Evolutionary conservation across 2,113 vertebrate species (phyloP).

Genomic region (Porphyrio hochstetteri): DNA sequence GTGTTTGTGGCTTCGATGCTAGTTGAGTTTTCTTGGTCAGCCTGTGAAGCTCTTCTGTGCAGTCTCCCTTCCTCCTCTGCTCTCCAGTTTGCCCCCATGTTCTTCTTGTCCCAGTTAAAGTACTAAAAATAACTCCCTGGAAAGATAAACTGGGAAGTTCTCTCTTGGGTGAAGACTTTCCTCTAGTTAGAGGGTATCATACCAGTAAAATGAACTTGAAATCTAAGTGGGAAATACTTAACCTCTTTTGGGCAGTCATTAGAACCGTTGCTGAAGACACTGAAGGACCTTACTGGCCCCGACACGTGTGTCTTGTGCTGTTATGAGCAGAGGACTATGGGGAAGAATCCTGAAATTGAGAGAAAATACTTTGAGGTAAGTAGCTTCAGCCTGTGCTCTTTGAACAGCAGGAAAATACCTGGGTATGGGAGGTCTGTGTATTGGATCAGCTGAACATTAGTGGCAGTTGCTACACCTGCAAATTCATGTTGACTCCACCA

Average conservation of each 20-base stretch:
- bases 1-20: neutral
- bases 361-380: slow-evolving; percentile 90
- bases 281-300: slow-evolving; percentile 85
- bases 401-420: neutral
- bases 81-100: neutral
- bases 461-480: neutral
- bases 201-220: neutral
- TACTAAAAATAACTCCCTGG: slow-evolving; percentile 18
- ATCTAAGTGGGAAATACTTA: neutral
- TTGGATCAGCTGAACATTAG: neutral
- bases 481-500: neutral
- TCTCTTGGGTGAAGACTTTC: neutral
- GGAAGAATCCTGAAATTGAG: slow-evolving; percentile 92
- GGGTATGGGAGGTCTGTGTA: neutral
- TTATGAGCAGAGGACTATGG: slow-evolving; percentile 93
- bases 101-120: slow-evolving; percentile 27
- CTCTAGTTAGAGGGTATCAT: neutral
- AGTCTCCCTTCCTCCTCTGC: neutral
- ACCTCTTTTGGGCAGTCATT: slow-evolving; percentile 81
- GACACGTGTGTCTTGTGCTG: slow-evolving; percentile 92
- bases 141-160: neutral
- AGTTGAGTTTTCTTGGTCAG: neutral
- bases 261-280: slow-evolving; percentile 87
- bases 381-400: accelerated
- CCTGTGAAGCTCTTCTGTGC: neutral